These are phyloP conservation scores for Bradypus variegatus DNA, from an alignment of 2,797 vertebrate genomes.

Conservation along the genomic window DNA sequence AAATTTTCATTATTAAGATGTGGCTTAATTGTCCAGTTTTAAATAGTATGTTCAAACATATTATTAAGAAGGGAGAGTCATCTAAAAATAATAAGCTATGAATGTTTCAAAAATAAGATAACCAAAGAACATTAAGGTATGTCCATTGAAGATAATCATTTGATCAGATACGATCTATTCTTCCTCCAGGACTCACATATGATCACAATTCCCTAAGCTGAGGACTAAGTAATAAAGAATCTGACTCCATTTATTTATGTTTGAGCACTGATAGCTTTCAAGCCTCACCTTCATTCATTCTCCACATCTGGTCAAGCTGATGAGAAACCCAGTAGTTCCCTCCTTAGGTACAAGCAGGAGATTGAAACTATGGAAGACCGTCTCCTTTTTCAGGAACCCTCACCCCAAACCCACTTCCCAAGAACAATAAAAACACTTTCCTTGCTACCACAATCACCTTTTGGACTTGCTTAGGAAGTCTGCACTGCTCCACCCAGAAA, in stretches of 20 bases:
- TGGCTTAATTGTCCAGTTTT: neutral
- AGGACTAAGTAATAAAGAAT: neutral
- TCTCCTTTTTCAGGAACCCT: neutral
- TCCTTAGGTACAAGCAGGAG: neutral
- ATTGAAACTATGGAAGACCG: too few species aligned
- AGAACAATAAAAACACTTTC: neutral
- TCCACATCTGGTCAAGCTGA: neutral
- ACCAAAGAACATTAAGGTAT: neutral
- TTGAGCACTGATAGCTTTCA: neutral
- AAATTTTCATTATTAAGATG: neutral
- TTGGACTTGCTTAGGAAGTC: neutral
- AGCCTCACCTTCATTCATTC: neutral
- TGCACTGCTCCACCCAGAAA: neutral
- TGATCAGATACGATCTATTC: neutral
- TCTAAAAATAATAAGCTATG: neutral
- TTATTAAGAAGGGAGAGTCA: neutral
- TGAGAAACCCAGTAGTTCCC: neutral
- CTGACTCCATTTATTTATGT: neutral
- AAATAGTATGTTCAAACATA: neutral
- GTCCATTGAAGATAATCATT: neutral
- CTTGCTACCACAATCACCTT: neutral
- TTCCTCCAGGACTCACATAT: neutral
- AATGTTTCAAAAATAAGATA: neutral
- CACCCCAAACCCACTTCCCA: accelerated
- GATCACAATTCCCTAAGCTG: neutral